Percentiles rank a stretch among this genome's conserved stretches.
These are phyloP conservation scores for Peromyscus aztecus DNA, from an alignment of 2,797 vertebrate species.

Conservation along the genomic window DNA sequence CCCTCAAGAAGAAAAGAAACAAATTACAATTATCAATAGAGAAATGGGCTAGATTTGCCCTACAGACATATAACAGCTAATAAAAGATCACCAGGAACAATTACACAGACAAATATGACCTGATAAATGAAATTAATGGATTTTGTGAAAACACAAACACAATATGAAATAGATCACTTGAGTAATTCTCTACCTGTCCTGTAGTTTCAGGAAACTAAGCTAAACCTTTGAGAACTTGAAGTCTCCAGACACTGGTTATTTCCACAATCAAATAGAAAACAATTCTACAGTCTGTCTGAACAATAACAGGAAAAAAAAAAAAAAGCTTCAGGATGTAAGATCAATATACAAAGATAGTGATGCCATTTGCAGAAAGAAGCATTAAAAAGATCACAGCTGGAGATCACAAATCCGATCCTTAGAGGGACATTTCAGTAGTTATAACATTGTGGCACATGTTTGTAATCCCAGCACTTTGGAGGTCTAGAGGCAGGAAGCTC, in stretches of 20 bases:
- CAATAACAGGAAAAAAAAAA: not conserved
- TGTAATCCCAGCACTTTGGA: not conserved
- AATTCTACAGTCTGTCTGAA: conserved; percentile 34
- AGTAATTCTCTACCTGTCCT: not conserved
- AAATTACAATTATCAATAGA: not conserved
- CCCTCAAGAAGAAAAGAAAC: not conserved
- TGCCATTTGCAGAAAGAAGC: not conserved
- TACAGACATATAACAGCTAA: not conserved
- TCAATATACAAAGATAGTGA: not conserved
- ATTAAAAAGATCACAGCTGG: not conserved
- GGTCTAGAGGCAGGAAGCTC: not conserved
- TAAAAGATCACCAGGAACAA: not conserved
- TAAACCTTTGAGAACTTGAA: conserved; percentile 3
- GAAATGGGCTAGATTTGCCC: not conserved
- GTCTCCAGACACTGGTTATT: not conserved
- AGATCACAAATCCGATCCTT: not conserved
- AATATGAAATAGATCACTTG: not conserved
- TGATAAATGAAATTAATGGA: not conserved
- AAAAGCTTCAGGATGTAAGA: not conserved
- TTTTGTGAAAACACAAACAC: not conserved
- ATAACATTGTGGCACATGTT: not conserved
- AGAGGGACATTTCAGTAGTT: not conserved
- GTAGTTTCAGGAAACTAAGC: not conserved
- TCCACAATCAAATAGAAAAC: not conserved
- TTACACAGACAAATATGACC: not conserved